A percentile compares a stretch with the other conserved stretches of the same genome.
Conservation (phyloP, 2,888 invertebrate genomes). For the Capitulum mitella region DNA sequence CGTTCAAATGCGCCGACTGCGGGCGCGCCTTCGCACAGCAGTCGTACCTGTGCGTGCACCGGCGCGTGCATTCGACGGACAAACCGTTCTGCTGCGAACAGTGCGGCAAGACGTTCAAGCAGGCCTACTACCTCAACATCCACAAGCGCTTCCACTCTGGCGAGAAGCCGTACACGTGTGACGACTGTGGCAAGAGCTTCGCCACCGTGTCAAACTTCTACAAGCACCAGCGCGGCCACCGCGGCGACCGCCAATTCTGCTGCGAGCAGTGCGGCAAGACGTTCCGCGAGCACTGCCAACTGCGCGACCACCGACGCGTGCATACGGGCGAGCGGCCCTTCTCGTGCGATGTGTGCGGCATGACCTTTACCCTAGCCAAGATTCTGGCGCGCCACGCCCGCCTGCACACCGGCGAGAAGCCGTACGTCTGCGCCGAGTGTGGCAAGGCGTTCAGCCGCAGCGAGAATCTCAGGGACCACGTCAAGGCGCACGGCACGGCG, state of each 20-base stretch:
- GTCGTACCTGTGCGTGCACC: neutral
- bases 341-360: slow-evolving; percentile 27
- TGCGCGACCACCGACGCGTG: slow-evolving; percentile 27
- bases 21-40: neutral
- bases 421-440: neutral
- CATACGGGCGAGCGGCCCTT: slow-evolving; percentile 30
- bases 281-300: neutral
- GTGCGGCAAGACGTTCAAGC: slow-evolving; percentile 17
- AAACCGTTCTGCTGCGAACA: slow-evolving; percentile 7
- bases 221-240: slow-evolving; percentile 13
- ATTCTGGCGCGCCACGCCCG: neutral
- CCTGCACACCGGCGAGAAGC: slow-evolving; percentile 7
- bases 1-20: neutral
- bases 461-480: neutral
- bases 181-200: neutral
- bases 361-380: neutral
- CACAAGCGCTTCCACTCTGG: slow-evolving; percentile 23
- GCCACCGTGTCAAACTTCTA: slow-evolving; percentile 8
- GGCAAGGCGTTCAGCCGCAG: neutral
- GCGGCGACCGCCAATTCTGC: neutral
- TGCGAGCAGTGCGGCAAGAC: slow-evolving; percentile 15
- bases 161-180: slow-evolving; percentile 5
- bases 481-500: neutral
- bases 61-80: slow-evolving; percentile 5
- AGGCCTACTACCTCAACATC: slow-evolving; percentile 1